Percentiles rank a stretch among this genome's conserved stretches.
Conservation (phyloP, 1,140 invertebrate genomes). For the Brachystomella parvula region DNA sequence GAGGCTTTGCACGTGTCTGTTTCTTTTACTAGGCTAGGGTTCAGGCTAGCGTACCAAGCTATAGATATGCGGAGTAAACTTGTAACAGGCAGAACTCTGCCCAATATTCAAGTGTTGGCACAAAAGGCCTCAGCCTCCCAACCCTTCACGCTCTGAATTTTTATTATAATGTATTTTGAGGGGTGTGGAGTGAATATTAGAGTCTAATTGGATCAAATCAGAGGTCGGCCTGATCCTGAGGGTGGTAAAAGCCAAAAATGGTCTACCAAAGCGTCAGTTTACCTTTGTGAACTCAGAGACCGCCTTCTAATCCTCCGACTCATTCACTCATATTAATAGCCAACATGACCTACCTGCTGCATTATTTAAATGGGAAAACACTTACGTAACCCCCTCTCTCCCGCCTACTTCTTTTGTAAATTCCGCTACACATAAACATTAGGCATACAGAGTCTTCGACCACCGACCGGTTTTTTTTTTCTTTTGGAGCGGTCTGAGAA, state of each 20-base stretch:
- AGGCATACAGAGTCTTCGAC: not conserved
- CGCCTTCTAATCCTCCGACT: constrained; percentile 7
- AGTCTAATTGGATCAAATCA: constrained; percentile 17
- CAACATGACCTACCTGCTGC: not conserved
- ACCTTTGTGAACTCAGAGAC: not conserved
- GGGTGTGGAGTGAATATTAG: too few species aligned
- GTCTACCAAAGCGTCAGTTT: not conserved
- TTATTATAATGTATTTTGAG: too few species aligned
- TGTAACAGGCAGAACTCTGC: too few species aligned
- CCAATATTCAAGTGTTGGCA: too few species aligned
- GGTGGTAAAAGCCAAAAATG: not conserved
- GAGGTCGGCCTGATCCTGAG: not conserved
- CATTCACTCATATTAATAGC: not conserved
- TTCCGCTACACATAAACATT: not conserved
- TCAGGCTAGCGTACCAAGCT: too few species aligned
- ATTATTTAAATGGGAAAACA: not conserved
- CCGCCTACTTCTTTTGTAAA: not conserved
- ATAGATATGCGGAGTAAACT: too few species aligned
- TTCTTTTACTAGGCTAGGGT: too few species aligned
- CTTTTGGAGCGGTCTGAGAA: not conserved
- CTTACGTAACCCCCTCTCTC: too few species aligned
- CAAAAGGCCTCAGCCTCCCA: too few species aligned
- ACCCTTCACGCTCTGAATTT: too few species aligned
- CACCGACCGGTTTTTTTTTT: constrained; percentile 2
- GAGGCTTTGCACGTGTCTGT: too few species aligned